These are phyloP conservation scores for Matsumurasca onukii DNA, from an alignment of 1,140 invertebrate species.

Conservation along the genomic window DNA sequence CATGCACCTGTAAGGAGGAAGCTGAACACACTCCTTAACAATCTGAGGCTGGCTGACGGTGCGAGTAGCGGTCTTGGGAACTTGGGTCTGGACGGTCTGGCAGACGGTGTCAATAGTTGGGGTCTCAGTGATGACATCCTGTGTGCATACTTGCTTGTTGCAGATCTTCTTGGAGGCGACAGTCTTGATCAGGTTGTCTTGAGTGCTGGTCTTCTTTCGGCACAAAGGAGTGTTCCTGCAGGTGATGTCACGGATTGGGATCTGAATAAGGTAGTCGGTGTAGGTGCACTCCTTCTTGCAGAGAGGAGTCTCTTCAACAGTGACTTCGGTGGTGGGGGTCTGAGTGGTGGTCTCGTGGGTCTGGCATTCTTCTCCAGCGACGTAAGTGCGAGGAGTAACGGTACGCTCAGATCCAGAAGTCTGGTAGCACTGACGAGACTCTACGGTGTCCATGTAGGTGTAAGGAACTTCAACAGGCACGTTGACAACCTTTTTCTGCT, in stretches of 20 bases:
- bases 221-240: constrained; percentile 6
- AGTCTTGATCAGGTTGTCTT: not conserved
- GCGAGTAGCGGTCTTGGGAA: not conserved
- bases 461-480: not conserved
- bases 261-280: constrained; percentile 13
- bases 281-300: constrained; percentile 17
- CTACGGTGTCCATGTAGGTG: not conserved
- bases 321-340: constrained; percentile 6
- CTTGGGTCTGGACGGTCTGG: not conserved
- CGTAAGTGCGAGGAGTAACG: not conserved
- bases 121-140: not conserved
- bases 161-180: not conserved
- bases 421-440: constrained; percentile 7
- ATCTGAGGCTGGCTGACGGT: constrained; percentile 8
- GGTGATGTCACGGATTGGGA: constrained; percentile 10
- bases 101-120: not conserved
- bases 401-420: not conserved
- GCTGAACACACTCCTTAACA: constrained; percentile 2
- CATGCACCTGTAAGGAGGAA: constrained; percentile 15
- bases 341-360: not conserved
- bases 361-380: not conserved
- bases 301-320: not conserved
- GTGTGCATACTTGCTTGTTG: not conserved
- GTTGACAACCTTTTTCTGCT: constrained; percentile 7
- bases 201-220: not conserved